Evolutionary conservation across 2,113 vertebrate species (phyloP).

Genomic region (Xenus cinereus): DNA sequence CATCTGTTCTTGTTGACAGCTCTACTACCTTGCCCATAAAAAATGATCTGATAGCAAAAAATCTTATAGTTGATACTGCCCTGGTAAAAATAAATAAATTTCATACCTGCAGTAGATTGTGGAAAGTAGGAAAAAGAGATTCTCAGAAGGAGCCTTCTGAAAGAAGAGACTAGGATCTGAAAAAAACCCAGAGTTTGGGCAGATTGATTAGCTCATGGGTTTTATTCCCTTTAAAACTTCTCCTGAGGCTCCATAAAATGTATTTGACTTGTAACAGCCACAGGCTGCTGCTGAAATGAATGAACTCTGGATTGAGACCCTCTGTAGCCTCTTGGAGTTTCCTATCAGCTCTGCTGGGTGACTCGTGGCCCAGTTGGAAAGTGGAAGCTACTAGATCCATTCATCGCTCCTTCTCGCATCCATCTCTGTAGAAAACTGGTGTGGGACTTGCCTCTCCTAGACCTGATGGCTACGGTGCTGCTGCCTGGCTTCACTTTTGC

Average conservation of each 20-base stretch:
- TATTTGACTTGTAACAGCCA: not conserved
- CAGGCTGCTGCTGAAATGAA: not conserved
- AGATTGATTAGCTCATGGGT: not conserved
- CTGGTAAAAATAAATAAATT: not conserved
- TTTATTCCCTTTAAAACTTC: not conserved
- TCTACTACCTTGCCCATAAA: not conserved
- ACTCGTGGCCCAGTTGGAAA: accelerated
- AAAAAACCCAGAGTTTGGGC: not conserved
- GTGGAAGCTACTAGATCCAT: not conserved
- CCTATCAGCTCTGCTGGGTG: not conserved
- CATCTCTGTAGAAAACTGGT: not conserved
- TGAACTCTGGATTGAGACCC: not conserved
- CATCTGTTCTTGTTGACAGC: constrained; percentile 28
- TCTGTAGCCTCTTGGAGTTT: not conserved
- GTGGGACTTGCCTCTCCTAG: not conserved
- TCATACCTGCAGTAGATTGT: not conserved
- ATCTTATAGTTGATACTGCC: not conserved
- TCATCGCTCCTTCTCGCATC: not conserved
- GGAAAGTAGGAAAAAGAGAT: not conserved
- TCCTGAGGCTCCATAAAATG: not conserved
- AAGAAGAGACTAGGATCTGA: not conserved
- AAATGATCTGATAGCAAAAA: not conserved
- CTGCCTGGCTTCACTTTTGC: not conserved
- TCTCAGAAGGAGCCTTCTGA: not conserved
- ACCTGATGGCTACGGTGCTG: not conserved